Evolutionary conservation across 2,113 vertebrate species (phyloP).

Genomic region (Rhombomys opimus): DNA sequence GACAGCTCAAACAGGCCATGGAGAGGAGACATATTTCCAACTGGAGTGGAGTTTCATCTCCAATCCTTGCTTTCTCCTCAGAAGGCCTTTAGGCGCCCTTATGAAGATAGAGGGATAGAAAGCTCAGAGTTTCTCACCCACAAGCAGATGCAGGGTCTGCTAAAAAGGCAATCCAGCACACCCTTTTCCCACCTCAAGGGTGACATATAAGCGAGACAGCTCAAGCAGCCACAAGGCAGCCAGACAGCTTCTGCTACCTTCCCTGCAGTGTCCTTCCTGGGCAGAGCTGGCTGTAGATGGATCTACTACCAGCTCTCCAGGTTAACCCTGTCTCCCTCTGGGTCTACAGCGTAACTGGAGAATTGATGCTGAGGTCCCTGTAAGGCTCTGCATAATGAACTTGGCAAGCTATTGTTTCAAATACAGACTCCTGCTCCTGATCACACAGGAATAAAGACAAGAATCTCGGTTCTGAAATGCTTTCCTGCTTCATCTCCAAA

Average conservation of each 20-base stretch:
- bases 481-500: background rate
- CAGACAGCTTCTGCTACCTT: background rate
- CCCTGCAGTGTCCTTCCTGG: constrained; percentile 43
- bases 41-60: background rate
- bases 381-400: constrained; percentile 86
- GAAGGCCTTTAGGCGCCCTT: background rate
- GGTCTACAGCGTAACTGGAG: constrained; percentile 80
- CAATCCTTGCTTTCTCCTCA: background rate
- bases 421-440: constrained; percentile 66
- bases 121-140: too few relatives aligned
- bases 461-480: constrained; percentile 65
- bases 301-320: constrained; percentile 85
- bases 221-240: background rate
- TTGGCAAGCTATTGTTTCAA: constrained; percentile 56
- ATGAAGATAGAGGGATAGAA: background rate
- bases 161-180: background rate
- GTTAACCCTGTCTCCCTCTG: constrained; percentile 85
- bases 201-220: background rate
- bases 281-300: constrained; percentile 78
- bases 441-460: constrained; percentile 61
- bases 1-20: too few relatives aligned
- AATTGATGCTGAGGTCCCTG: constrained; percentile 84
- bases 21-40: too few relatives aligned
- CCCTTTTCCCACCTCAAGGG: background rate
- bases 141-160: background rate